Evolutionary conservation across 2,888 invertebrate genomes (phyloP), one percentile per base, ranked within the genome.

Genomic region (Aspidiotus rigidus): DNA sequence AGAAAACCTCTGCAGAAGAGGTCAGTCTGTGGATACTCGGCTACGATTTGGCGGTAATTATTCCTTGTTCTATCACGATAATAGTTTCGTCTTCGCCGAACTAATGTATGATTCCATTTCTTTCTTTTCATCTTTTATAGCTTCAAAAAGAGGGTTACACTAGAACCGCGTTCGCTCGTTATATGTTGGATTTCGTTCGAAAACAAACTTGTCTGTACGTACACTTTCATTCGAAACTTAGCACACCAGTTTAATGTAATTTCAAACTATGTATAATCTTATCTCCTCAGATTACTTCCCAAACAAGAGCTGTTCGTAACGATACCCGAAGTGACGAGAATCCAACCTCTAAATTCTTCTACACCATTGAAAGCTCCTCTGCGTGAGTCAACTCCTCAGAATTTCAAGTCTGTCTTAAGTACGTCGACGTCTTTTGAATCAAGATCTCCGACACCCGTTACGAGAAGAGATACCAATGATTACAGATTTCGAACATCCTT

Each of bases 201-300:
- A 16, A 59, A 8, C 67, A 67, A 16, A 67, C 67, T 40, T 40
- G 67, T 39, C 59, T 57, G 67, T 67, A 67, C 59, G 67, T 44
- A 56, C 57, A 16, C 10, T 59, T 49, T 42, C 13, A 40, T 13
- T 56, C n/a, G 15, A 10, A 10, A 11, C 16, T 55, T 55, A 39
- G 15, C 8, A 39, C 15, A 42, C 40, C 15, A 40, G 40, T 55
- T 17, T 55, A 40, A 39, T 39, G 40, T 3, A 16, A 56, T 15
- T 17, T 16, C 16, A 10, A 9, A 39, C 1, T 28, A 8, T 56
- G 42, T 41, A 11, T 41, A 0, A 11, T 17, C 41, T 11, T 54
- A 13, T 39, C 28, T 66, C 5, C n/a, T 39, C 13, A 67, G 67
- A 42, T 60, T 67, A 53, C 15, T 67, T 13, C 67, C 67, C 9